Evolutionary conservation across 2,797 vertebrate genomes (phyloP).

Genomic region (Halcyon badia): DNA sequence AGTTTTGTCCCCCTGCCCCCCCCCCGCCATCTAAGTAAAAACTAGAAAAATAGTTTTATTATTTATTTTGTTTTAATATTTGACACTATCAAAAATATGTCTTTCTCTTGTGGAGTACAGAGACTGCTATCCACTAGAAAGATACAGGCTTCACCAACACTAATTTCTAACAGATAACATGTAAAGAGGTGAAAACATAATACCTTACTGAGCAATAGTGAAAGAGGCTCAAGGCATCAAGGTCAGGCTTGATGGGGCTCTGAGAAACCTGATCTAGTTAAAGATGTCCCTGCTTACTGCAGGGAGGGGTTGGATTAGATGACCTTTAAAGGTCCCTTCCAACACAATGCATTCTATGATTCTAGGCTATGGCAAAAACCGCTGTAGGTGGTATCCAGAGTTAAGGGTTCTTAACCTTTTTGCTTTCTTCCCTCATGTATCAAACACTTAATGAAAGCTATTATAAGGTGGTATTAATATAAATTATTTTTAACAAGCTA

Average conservation of each 20-base stretch:
- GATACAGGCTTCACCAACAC: not conserved
- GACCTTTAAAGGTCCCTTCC: too few relatives aligned
- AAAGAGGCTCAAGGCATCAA: not conserved
- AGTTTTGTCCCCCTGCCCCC: not conserved
- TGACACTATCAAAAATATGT: not conserved
- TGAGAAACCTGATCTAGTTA: too few relatives aligned
- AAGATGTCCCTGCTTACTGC: too few relatives aligned
- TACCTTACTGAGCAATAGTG: not conserved
- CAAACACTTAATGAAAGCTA: not conserved
- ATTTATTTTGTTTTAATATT: not conserved
- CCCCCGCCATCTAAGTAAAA: not conserved
- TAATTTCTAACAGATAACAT: not conserved
- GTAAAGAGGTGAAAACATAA: not conserved
- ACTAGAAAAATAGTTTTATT: not conserved
- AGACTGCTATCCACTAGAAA: not conserved
- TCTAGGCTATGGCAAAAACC: not conserved
- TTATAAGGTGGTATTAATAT: not conserved
- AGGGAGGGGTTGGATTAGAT: too few relatives aligned
- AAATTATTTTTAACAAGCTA: not conserved
- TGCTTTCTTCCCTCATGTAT: not conserved
- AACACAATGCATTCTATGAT: too few relatives aligned
- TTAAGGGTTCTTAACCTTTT: not conserved
- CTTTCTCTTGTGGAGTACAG: not conserved
- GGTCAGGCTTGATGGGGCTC: too few relatives aligned
- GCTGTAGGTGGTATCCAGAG: not conserved